Percentiles rank a stretch among this genome's conserved stretches.
Evolutionary conservation across 2,797 vertebrate genomes (phyloP).

Genomic region (Tadarida brasiliensis): DNA sequence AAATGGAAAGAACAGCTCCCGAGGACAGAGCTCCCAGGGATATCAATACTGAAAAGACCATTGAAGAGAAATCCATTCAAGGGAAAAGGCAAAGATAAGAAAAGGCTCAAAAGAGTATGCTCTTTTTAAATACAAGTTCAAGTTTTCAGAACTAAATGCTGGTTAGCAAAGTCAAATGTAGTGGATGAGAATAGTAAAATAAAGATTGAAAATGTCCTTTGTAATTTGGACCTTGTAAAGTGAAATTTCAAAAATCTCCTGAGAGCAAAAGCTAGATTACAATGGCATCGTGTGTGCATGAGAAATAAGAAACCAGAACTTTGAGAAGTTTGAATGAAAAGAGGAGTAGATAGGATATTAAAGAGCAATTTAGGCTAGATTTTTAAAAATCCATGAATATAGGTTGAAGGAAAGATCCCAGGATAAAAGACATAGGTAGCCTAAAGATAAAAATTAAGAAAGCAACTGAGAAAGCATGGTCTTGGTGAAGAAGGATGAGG

Average conservation of each 20-base stretch:
- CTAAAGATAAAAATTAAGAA: neutral
- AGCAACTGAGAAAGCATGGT: neutral
- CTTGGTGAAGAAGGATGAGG: neutral
- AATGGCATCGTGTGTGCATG: neutral
- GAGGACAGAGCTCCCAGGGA: neutral
- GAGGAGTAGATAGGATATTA: neutral
- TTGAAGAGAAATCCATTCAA: neutral
- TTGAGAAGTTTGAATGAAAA: neutral
- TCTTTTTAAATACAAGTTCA: neutral
- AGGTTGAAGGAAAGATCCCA: neutral
- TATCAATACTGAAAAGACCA: neutral
- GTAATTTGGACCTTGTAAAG: neutral
- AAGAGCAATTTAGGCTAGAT: neutral
- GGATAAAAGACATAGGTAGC: neutral
- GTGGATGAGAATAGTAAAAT: neutral
- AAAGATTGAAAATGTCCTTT: neutral
- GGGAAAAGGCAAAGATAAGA: neutral
- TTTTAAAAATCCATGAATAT: neutral
- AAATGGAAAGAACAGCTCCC: neutral
- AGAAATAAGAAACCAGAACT: neutral
- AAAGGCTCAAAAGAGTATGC: neutral
- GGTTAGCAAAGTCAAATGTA: neutral
- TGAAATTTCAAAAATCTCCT: neutral
- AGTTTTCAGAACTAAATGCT: neutral
- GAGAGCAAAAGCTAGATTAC: neutral